Evolutionary conservation across 2,113 vertebrate genomes (phyloP).

Genomic region (Arizona elegans): DNA sequence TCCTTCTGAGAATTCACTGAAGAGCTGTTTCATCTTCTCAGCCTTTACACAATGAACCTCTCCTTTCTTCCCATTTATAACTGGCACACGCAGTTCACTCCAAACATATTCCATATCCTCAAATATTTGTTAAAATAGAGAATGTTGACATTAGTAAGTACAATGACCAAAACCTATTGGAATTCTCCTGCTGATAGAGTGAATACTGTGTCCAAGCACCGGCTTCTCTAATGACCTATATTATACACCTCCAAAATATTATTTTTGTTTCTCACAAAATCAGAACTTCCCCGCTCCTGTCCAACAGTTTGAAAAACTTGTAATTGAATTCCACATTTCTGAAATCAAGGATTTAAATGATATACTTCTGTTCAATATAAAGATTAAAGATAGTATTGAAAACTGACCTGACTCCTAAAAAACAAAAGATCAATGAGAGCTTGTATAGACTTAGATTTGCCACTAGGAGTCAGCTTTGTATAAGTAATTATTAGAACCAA

Average conservation of each 20-base stretch:
- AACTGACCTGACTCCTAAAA: background rate
- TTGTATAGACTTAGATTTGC: conserved; percentile 1
- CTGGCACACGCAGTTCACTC: background rate
- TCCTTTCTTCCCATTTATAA: background rate
- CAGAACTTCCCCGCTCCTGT: background rate
- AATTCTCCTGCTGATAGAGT: background rate
- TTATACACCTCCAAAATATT: background rate
- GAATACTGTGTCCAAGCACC: background rate
- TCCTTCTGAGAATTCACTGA: background rate
- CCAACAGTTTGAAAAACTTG: background rate
- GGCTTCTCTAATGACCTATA: background rate
- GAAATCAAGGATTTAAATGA: conserved; percentile 22
- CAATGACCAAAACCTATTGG: background rate
- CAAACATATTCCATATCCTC: background rate
- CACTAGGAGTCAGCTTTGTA: conserved; percentile 47
- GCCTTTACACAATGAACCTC: background rate
- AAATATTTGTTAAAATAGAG: background rate
- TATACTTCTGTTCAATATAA: background rate
- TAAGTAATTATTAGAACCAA: background rate
- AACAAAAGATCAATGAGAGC: background rate
- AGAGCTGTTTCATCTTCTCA: background rate
- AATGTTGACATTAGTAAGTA: background rate
- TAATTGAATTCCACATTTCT: background rate
- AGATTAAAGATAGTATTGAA: conserved; percentile 7
- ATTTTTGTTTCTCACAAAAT: background rate